A percentile compares a stretch with the other conserved stretches of the same genome.
phyloP scores from a whole-genome alignment of 2,888 invertebrate species.

The Acanthacorydalis orientalis region DNA sequence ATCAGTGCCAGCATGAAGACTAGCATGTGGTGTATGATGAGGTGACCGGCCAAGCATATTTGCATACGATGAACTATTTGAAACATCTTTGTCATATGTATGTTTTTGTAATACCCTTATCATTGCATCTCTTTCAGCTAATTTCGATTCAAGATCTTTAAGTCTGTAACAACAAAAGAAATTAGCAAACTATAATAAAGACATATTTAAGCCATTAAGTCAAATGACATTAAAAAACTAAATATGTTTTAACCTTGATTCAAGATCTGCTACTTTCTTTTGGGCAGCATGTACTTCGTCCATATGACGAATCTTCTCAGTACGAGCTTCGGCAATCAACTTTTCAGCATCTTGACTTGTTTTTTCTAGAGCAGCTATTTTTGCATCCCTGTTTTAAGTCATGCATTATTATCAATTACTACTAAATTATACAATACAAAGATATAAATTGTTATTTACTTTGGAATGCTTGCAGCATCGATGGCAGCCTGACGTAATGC shows the following conservation, averaged over 20 bases:
- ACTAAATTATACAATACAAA: background rate
- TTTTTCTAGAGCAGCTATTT: conserved; percentile 69
- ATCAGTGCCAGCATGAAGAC: conserved; percentile 25
- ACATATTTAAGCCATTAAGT: too few relatives aligned
- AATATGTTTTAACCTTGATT: conserved; percentile 45
- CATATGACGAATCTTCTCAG: conserved; percentile 76
- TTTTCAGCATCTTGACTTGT: conserved; percentile 71
- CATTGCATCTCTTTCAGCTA: conserved; percentile 81
- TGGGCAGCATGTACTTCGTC: conserved; percentile 75
- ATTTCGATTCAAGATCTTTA: conserved; percentile 72
- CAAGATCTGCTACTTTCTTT: conserved; percentile 70
- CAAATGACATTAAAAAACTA: too few relatives aligned
- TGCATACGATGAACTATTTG: conserved; percentile 19
- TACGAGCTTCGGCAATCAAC: conserved; percentile 69
- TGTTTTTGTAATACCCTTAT: conserved; percentile 74
- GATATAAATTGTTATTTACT: conserved; percentile 28
- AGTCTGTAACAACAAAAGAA: conserved; percentile 30
- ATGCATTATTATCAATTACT: conserved; percentile 6
- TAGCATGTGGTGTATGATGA: conserved; percentile 32
- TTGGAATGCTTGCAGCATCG: conserved; percentile 60
- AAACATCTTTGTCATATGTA: conserved; percentile 52
- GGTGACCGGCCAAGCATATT: conserved; percentile 30
- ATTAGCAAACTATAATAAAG: background rate
- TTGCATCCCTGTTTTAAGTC: conserved; percentile 48
- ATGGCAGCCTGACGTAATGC: conserved; percentile 64